phyloP scores from a whole-genome alignment of 2,888 invertebrate species.

The Leptinotarsa haldemani region DNA sequence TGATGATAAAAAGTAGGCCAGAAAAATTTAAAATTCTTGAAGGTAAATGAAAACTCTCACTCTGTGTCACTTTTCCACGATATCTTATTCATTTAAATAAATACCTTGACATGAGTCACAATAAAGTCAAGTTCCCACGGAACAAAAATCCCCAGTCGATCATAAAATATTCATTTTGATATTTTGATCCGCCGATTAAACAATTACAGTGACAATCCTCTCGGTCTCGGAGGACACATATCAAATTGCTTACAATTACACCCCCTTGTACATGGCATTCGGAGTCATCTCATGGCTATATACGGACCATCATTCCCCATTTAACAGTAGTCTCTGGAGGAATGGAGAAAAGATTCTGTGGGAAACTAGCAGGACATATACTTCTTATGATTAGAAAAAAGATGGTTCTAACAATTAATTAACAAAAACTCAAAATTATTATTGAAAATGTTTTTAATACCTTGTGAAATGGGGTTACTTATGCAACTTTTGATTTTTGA shows the following conservation, averaged over 20 bases:
- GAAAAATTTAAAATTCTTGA: too few relatives aligned
- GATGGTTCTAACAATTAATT: background rate
- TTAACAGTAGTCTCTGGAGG: slow-evolving; percentile 20
- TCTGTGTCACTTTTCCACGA: background rate
- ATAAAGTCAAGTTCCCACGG: slow-evolving; percentile 40
- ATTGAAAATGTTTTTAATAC: too few relatives aligned
- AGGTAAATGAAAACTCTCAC: too few relatives aligned
- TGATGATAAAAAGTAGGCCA: too few relatives aligned
- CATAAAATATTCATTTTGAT: slow-evolving; percentile 54
- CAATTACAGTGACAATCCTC: slow-evolving; percentile 53
- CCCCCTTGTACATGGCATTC: slow-evolving; percentile 25
- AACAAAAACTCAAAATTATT: background rate
- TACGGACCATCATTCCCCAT: slow-evolving; percentile 18
- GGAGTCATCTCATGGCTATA: slow-evolving; percentile 7
- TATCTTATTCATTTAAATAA: background rate
- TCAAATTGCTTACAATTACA: slow-evolving; percentile 28
- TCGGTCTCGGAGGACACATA: slow-evolving; percentile 45
- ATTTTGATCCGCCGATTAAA: slow-evolving; percentile 55
- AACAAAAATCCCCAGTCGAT: slow-evolving; percentile 47
- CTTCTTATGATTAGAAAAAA: background rate
- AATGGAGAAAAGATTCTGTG: background rate
- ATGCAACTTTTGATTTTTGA: too few relatives aligned
- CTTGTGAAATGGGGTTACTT: too few relatives aligned
- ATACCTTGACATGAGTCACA: slow-evolving; percentile 19
- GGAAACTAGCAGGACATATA: background rate